These are phyloP conservation scores for Acleris laterana DNA, from an alignment of 2,888 invertebrate genomes.

Conservation along the genomic window DNA sequence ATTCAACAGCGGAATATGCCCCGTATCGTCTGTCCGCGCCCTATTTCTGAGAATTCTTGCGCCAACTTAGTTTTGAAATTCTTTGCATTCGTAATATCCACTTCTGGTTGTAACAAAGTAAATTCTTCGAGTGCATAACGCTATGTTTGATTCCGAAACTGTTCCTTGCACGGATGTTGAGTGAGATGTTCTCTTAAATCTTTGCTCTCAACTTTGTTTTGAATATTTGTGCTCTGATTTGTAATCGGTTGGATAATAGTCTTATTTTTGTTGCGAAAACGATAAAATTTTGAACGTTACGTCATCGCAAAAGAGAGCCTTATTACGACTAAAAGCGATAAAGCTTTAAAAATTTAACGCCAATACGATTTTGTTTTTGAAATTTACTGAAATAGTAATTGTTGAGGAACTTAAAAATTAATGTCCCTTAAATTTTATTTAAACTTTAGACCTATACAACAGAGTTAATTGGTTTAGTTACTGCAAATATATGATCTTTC, in stretches of 20 bases:
- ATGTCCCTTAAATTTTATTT: no score
- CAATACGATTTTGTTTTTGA: no score
- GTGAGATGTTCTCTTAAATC: slow-evolving; percentile 15
- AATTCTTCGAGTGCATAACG: slow-evolving; percentile 25
- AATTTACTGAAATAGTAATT: no score
- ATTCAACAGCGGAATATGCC: slow-evolving; percentile 23
- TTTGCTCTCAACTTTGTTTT: neutral
- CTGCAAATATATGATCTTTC: no score
- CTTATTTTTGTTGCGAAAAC: neutral
- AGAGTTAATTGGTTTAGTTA: no score
- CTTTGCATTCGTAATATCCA: slow-evolving; percentile 34
- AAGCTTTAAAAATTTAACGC: no score
- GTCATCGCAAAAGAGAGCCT: no score
- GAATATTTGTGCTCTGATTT: neutral
- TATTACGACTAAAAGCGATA: no score
- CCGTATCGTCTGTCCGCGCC: slow-evolving; percentile 16
- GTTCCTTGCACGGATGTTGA: slow-evolving; percentile 23
- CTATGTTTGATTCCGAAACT: slow-evolving; percentile 27
- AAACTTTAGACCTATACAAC: no score
- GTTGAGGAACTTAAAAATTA: no score
- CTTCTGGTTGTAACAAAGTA: slow-evolving; percentile 32
- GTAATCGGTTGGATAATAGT: no score
- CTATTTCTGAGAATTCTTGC: slow-evolving; percentile 23
- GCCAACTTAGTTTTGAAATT: slow-evolving; percentile 26
- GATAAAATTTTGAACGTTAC: no score